phyloP scores from a whole-genome alignment of 2,113 vertebrate genomes.

The Odobenus rosmarus region DNA sequence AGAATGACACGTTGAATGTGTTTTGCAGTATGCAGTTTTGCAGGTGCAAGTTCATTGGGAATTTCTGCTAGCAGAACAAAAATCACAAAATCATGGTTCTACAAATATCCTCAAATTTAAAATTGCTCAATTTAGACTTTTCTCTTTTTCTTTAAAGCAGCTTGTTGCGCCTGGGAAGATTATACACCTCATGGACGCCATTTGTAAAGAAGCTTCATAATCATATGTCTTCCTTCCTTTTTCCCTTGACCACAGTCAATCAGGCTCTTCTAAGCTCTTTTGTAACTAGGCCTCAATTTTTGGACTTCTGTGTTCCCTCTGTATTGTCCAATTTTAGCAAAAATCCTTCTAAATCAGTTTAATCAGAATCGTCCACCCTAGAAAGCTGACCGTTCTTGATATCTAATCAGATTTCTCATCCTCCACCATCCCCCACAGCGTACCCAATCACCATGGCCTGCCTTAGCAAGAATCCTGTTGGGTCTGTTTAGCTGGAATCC shows the following conservation, averaged over 20 bases:
- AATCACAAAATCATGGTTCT: not conserved
- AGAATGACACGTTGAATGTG: not conserved
- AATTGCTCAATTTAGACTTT: not conserved
- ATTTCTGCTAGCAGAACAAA: slow-evolving; percentile 39
- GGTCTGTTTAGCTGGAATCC: not conserved
- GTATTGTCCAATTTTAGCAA: not conserved
- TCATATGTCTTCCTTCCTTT: not conserved
- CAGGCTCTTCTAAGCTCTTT: not conserved
- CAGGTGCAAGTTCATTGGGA: slow-evolving; percentile 24
- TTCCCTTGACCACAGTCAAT: not conserved
- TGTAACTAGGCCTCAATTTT: not conserved
- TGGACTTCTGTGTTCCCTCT: not conserved
- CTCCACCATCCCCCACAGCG: not conserved
- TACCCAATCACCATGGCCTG: too few relatives aligned
- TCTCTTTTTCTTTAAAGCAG: not conserved
- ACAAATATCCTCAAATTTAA: slow-evolving; percentile 15
- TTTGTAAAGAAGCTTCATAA: slow-evolving; percentile 12
- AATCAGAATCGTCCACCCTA: not conserved
- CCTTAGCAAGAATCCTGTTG: not conserved
- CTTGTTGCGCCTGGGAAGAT: not conserved
- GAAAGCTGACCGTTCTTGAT: not conserved
- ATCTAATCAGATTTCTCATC: not conserved
- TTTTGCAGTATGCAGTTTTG: not conserved
- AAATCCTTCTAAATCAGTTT: not conserved
- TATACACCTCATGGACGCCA: not conserved